Evolutionary conservation across 2,113 vertebrate species (phyloP), one percentile per base, ranked within the genome.

Genomic region (Guaruba guarouba): DNA sequence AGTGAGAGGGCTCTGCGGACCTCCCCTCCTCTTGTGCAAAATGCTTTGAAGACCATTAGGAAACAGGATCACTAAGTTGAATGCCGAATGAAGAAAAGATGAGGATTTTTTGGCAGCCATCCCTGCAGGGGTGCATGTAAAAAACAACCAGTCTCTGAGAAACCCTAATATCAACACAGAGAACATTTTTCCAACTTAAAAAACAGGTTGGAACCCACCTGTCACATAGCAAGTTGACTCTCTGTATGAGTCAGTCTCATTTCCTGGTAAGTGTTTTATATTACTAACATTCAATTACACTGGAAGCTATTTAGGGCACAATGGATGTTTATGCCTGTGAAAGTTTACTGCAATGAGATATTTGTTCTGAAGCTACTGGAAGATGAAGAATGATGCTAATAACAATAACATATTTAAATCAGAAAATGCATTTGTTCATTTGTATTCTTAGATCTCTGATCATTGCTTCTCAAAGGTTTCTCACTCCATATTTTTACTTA

Each of bases 321-420:
- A 95, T 88, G 48, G 74, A 92, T 95, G 91, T 93, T 97, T 93
- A 88, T 88, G 80, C 46, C 86, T 88, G 7, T 64, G 82, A 91
- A 89, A 91, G 66, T 92, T 92, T 84, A 88, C 83, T 78, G 83
- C 88, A 93, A 86, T 0, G 13, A 92, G 88, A 77, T 1, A 0
- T 70, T 93, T 93, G 82, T 83, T 94, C 76, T 74, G 82, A 81
- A 94, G 78, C 68, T 82, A 22, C 63, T 81, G 80, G 64, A 93
- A 96, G 82, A 92, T 90, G 88, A 97, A 93, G 91, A 95, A 95
- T 78, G 80, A 76, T 49, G 61, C 59, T 92, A 94, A 93, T 94
- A 96, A 95, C 85, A 94, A 92, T 93, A 95, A 86, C 77, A 63
- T 57, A 88, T 90, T 95, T 96, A 94, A 94, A 94, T 90, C 75